Evolutionary conservation across 2,113 vertebrate species (phyloP).

Genomic region (Brachyhypopomus occidentalis): DNA sequence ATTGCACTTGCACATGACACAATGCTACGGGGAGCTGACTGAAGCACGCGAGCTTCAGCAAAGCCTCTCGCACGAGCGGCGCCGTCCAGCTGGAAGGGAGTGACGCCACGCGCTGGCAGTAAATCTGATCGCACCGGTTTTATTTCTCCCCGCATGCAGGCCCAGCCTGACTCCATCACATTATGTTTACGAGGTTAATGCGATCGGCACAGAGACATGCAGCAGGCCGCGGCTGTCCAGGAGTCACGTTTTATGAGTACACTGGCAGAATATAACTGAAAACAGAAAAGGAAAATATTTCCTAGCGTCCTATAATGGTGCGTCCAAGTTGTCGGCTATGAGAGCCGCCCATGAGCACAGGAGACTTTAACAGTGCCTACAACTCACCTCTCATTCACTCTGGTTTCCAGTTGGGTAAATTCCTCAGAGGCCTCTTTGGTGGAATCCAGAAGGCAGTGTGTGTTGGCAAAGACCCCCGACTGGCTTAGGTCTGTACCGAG

Average conservation of each 20-base stretch:
- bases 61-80: conserved; percentile 6
- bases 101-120: background rate
- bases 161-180: background rate
- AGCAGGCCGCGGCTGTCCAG: background rate
- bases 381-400: conserved; percentile 82
- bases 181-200: background rate
- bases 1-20: background rate
- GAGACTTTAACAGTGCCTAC: background rate
- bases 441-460: conserved; percentile 78
- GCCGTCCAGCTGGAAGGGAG: background rate
- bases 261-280: conserved; percentile 15
- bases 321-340: background rate
- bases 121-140: background rate
- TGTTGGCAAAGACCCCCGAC: conserved; percentile 67
- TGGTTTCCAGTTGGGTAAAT: conserved; percentile 82
- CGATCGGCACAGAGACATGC: background rate
- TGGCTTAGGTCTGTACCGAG: conserved; percentile 81
- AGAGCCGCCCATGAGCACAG: background rate
- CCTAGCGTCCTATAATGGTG: background rate
- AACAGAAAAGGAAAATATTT: background rate
- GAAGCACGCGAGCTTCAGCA: background rate
- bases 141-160: background rate
- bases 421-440: conserved; percentile 81
- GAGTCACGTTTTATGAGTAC: background rate
- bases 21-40: too few species aligned